Base-by-base conservation (phyloP, 2,113 vertebrate species). In the Cervus canadensis region DNA sequence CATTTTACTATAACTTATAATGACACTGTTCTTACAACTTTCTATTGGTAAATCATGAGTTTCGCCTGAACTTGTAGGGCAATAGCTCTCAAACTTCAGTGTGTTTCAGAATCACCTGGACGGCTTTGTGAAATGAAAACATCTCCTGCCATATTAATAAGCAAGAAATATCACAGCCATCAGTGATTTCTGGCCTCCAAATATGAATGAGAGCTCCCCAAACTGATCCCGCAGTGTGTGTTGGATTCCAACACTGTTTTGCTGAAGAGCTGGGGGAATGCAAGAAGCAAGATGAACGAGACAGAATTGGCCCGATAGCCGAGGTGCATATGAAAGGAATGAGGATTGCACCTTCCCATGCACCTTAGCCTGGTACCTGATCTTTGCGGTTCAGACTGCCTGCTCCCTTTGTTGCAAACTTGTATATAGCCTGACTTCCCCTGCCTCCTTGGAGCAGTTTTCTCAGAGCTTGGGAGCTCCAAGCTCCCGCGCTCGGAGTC, bases 401-500 rank as follows among this genome's bases (percentile, higher is more conserved):
- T 23, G 67, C n/a, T 71, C n/a, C 64, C 67, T 40, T 71, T 40
- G n/a, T 40, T 23, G n/a, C 19, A 12, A 71, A n/a, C n/a, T 12
- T 23, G 67, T 40, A 6, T 40, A 23, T 12, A 40, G 67, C 67
- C 67, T 71, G n/a, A 71, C 67, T 71, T 6, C 10, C 64, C 0
- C n/a, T 6, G n/a, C 10, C n/a, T 23, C 67, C 19, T 40, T 40
- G n/a, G 67, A 71, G 67, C n/a, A 40, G n/a, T 71, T 40, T 71
- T 1, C 67, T 23, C 19, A 40, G 19, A 71, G 67, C n/a, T 14
- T 50, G 48, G 48, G 13, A 14, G 48, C 48, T 14, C 48, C 48
- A 50, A 50, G 48, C n/a, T 71, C 19, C 21, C 19, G 12, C 0
- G 2, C 67, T 23, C 2, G 0, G 64, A 71, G 64, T 71, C 64